These are phyloP conservation scores for Drosophila cognata DNA, from an alignment of 2,888 invertebrate genomes.

Conservation along the genomic window DNA sequence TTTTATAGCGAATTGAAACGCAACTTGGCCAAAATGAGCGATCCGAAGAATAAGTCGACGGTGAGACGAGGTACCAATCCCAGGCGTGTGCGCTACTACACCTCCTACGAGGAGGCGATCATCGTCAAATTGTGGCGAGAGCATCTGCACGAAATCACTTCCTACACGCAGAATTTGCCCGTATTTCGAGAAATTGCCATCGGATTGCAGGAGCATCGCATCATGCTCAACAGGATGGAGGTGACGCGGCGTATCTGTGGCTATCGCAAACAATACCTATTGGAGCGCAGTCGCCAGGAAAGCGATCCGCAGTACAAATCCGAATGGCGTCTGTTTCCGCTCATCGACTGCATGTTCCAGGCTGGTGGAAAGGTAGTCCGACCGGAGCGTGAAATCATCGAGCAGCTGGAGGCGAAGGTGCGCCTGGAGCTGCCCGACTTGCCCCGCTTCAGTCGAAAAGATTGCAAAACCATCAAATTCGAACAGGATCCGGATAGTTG, in stretches of 20 bases:
- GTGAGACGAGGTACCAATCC: slow-evolving; percentile 51
- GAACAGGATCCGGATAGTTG: slow-evolving; percentile 54
- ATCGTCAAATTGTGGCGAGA: slow-evolving; percentile 79
- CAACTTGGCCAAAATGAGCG: slow-evolving; percentile 34
- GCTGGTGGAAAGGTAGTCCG: background rate
- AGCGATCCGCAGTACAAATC: slow-evolving; percentile 41
- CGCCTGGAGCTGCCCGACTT: slow-evolving; percentile 39
- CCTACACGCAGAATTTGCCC: slow-evolving; percentile 63
- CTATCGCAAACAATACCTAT: slow-evolving; percentile 73
- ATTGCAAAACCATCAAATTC: slow-evolving; percentile 31
- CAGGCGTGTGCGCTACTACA: slow-evolving; percentile 78
- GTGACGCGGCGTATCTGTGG: slow-evolving; percentile 74
- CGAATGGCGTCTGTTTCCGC: slow-evolving; percentile 72
- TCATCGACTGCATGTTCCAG: slow-evolving; percentile 63
- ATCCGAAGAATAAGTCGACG: slow-evolving; percentile 37
- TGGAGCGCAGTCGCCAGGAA: slow-evolving; percentile 56
- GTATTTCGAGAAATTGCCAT: slow-evolving; percentile 72
- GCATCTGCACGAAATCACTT: slow-evolving; percentile 56
- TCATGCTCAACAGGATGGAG: slow-evolving; percentile 75
- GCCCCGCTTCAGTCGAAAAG: slow-evolving; percentile 20
- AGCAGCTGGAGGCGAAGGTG: slow-evolving; percentile 20
- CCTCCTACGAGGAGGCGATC: slow-evolving; percentile 73
- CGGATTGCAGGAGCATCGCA: slow-evolving; percentile 63
- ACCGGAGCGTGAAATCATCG: slow-evolving; percentile 18
- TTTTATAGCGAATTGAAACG: background rate